A percentile compares a stretch with the other conserved stretches of the same genome.
These are phyloP conservation scores for Gymnothorax reevesii DNA, from an alignment of 2,797 vertebrate species.

Conservation along the genomic window DNA sequence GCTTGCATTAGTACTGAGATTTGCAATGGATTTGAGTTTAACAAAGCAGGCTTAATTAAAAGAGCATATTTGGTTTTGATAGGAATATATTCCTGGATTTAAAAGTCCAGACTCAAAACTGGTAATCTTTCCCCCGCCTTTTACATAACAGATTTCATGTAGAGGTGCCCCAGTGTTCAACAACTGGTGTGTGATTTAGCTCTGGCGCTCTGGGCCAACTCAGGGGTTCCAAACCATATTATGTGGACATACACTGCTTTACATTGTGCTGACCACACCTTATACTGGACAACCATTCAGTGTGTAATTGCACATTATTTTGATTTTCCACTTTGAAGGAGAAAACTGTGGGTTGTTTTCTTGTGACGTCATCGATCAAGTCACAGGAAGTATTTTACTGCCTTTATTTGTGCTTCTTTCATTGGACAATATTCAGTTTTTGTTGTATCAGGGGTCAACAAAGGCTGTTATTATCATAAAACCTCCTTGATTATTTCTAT, in stretches of 20 bases:
- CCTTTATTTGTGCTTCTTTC: too few relatives aligned
- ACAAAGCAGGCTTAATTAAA: not conserved
- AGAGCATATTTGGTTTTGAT: not conserved
- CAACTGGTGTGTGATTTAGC: conserved; percentile 20
- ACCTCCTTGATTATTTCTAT: too few relatives aligned
- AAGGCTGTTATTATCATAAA: too few relatives aligned
- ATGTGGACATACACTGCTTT: not conserved
- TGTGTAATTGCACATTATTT: not conserved
- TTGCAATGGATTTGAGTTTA: not conserved
- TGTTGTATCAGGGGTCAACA: too few relatives aligned
- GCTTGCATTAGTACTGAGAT: not conserved
- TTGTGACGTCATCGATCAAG: too few relatives aligned
- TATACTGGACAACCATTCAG: not conserved
- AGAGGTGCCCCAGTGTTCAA: conserved; percentile 12
- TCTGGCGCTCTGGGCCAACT: not conserved
- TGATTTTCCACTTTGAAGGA: not conserved
- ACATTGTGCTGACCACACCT: not conserved
- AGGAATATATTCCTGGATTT: not conserved
- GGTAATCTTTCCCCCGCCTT: not conserved
- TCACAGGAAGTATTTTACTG: too few relatives aligned
- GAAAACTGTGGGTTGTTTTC: not conserved
- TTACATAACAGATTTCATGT: conserved; percentile 17
- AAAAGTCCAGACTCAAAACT: conserved; percentile 3
- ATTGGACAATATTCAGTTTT: too few relatives aligned
- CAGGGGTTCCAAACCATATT: not conserved